Conservation (phyloP, 1,140 invertebrate genomes). For the Eciton burchellii region DNA sequence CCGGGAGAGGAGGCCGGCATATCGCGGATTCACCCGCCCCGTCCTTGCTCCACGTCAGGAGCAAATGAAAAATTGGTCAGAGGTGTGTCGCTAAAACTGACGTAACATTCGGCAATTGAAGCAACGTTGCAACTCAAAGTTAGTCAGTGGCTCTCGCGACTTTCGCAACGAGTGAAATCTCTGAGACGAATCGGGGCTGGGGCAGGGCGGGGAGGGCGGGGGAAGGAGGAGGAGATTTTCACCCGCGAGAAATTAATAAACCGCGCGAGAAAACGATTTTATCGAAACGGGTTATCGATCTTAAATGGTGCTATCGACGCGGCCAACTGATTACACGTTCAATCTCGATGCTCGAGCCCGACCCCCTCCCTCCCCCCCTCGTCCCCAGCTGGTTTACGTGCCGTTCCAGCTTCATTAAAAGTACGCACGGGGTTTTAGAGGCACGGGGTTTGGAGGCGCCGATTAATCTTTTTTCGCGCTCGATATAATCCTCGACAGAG, state of each 20-base stretch:
- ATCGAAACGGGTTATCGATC: not conserved
- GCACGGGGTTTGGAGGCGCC: slow-evolving; percentile 77
- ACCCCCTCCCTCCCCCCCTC: too few species aligned
- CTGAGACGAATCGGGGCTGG: too few species aligned
- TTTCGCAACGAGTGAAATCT: too few species aligned
- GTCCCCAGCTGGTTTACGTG: slow-evolving; percentile 23
- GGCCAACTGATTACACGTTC: slow-evolving; percentile 39
- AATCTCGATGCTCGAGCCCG: slow-evolving; percentile 19
- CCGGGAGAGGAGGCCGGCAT: not conserved
- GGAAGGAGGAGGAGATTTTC: too few species aligned
- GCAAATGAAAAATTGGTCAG: not conserved
- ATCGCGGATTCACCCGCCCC: not conserved
- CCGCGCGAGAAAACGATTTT: not conserved
- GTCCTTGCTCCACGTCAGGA: not conserved
- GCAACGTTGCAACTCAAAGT: too few species aligned
- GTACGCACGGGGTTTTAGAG: slow-evolving; percentile 67
- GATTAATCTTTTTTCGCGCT: slow-evolving; percentile 83
- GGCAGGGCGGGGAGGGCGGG: too few species aligned
- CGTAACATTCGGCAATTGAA: too few species aligned
- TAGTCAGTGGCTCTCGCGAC: too few species aligned
- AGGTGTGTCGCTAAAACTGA: not conserved
- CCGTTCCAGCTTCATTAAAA: slow-evolving; percentile 79
- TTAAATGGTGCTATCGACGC: not conserved
- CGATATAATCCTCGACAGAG: slow-evolving; percentile 85
- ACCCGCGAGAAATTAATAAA: slow-evolving; percentile 6